These are phyloP conservation scores for Morpho deidamia DNA, from an alignment of 2,888 invertebrate species.

Conservation along the genomic window DNA sequence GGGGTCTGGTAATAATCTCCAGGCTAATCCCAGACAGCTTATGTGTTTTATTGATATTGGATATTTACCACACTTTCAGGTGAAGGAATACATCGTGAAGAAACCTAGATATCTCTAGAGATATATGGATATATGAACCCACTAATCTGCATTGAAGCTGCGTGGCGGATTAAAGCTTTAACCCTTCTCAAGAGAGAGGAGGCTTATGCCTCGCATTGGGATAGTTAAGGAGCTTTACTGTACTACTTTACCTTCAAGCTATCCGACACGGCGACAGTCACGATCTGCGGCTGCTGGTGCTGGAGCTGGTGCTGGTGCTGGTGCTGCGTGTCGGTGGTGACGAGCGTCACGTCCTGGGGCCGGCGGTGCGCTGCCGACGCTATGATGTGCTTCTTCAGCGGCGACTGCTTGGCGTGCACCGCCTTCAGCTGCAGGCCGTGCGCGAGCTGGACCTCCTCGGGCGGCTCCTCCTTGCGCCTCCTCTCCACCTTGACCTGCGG, in stretches of 20 bases:
- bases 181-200: no score
- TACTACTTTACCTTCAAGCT: conserved; percentile 45
- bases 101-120: not conserved
- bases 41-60: no score
- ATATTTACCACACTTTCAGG: no score
- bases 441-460: conserved; percentile 43
- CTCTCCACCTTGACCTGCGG: conserved; percentile 32
- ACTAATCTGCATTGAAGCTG: no score
- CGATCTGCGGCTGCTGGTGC: conserved; percentile 42
- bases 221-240: not conserved
- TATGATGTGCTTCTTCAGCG: conserved; percentile 64
- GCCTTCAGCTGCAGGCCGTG: conserved; percentile 53
- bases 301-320: conserved; percentile 33
- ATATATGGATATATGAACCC: no score
- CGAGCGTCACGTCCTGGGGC: conserved; percentile 31
- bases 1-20: no score
- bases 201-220: no score
- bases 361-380: conserved; percentile 44
- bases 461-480: conserved; percentile 35
- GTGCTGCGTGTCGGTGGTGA: conserved; percentile 29
- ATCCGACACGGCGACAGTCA: conserved; percentile 61
- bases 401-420: conserved; percentile 56
- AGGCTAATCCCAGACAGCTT: no score
- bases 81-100: not conserved
- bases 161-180: no score